These are phyloP conservation scores for Pipa parva DNA, from an alignment of 2,113 vertebrate genomes.

Conservation along the genomic window DNA sequence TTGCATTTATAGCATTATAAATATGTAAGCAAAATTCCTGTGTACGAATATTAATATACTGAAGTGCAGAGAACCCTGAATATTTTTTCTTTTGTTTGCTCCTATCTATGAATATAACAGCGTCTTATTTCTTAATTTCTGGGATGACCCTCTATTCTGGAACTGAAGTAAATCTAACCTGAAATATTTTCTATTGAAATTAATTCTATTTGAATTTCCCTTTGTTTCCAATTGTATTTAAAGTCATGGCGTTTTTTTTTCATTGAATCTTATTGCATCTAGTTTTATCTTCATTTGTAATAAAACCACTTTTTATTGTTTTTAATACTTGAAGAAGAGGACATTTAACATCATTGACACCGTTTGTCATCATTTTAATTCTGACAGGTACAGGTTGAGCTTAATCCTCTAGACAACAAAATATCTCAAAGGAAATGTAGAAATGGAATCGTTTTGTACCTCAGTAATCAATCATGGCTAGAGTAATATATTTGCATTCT, in stretches of 20 bases:
- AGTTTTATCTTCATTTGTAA: not conserved
- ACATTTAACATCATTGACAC: constrained; percentile 33
- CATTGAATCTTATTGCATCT: constrained; percentile 3
- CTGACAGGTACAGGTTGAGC: constrained; percentile 42
- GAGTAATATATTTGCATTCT: constrained; percentile 40
- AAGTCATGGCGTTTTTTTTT: not conserved
- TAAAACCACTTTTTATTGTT: constrained; percentile 12
- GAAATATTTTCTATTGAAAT: too few species aligned
- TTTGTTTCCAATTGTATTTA: too few species aligned
- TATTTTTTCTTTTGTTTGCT: too few species aligned
- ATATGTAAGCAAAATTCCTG: too few species aligned
- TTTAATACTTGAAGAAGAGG: constrained; percentile 11
- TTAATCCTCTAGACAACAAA: constrained; percentile 39
- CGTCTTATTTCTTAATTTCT: too few species aligned
- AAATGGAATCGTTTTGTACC: constrained; percentile 34
- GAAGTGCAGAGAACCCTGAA: too few species aligned
- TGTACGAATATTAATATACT: too few species aligned
- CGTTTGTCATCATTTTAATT: constrained; percentile 39
- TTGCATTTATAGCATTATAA: too few species aligned
- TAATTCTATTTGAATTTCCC: too few species aligned
- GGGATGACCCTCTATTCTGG: too few species aligned
- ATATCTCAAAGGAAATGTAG: constrained; percentile 37
- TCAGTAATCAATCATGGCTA: constrained; percentile 34
- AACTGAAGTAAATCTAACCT: too few species aligned
- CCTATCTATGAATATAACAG: too few species aligned